Percentiles rank a stretch among this genome's conserved stretches.
These are phyloP conservation scores for Hoplodrina ambigua DNA, from an alignment of 2,888 invertebrate species.

Conservation along the genomic window DNA sequence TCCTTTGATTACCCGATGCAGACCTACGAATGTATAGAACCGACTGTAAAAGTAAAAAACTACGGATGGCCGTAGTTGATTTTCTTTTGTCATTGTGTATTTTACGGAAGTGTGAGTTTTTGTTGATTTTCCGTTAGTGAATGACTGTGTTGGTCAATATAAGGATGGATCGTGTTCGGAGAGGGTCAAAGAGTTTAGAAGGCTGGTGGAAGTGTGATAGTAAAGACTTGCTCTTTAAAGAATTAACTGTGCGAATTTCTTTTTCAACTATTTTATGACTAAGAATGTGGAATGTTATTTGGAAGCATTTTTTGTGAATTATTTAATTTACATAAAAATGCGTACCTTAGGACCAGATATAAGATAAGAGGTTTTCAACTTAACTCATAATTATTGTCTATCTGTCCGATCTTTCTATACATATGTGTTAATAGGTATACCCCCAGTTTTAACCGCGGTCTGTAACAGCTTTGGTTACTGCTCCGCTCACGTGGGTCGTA, in stretches of 20 bases:
- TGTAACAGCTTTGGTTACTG: too few relatives aligned
- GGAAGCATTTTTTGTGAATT: not conserved
- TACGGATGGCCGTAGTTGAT: not conserved
- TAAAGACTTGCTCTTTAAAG: too few relatives aligned
- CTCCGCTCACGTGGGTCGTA: too few relatives aligned
- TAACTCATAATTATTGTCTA: not conserved
- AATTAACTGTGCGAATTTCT: too few relatives aligned
- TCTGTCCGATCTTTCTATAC: not conserved
- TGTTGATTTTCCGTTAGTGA: not conserved
- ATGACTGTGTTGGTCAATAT: not conserved
- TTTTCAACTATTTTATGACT: not conserved
- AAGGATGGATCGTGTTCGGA: not conserved
- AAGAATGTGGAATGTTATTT: not conserved
- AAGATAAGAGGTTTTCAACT: not conserved
- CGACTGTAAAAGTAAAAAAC: constrained; percentile 2
- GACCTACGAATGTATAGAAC: constrained; percentile 40
- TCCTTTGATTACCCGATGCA: constrained; percentile 15
- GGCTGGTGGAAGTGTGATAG: not conserved
- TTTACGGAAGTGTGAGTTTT: not conserved
- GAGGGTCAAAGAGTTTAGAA: not conserved
- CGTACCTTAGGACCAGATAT: not conserved
- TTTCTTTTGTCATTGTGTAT: constrained; percentile 10
- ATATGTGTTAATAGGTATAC: too few relatives aligned
- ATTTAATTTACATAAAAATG: constrained; percentile 5
- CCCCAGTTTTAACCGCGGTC: too few relatives aligned